Evolutionary conservation across 1,140 invertebrate genomes (phyloP).

Genomic region (Micrasema minimum): DNA sequence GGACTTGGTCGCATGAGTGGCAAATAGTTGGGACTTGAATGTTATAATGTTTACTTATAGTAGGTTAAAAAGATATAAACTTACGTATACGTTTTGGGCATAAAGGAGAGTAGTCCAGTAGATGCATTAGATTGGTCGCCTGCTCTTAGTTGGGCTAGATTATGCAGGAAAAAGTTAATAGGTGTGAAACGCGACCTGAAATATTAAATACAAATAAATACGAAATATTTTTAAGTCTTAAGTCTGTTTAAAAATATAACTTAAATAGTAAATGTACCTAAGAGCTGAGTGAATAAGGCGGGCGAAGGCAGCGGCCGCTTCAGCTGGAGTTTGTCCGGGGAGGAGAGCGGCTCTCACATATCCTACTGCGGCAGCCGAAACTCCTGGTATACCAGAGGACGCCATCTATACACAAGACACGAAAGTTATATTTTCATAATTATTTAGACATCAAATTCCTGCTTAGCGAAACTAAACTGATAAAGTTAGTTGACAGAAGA

Average conservation of each 20-base stretch:
- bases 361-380: constrained; percentile 89
- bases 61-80: too few species aligned
- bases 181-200: constrained; percentile 82
- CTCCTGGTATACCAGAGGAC: constrained; percentile 92
- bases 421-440: too few species aligned
- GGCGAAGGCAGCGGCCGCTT: constrained; percentile 93
- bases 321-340: constrained; percentile 89
- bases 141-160: constrained; percentile 93
- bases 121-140: constrained; percentile 83
- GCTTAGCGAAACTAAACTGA: too few species aligned
- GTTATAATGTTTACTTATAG: too few species aligned
- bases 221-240: not conserved
- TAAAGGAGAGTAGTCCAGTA: constrained; percentile 86
- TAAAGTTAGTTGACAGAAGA: too few species aligned
- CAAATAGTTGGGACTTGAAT: too few species aligned
- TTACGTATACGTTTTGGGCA: constrained; percentile 93
- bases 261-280: constrained; percentile 67
- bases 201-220: constrained; percentile 18
- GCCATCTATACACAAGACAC: constrained; percentile 77
- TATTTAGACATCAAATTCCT: too few species aligned
- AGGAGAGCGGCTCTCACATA: constrained; percentile 93
- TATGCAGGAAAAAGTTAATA: constrained; percentile 98
- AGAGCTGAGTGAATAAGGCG: constrained; percentile 90
- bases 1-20: too few species aligned
- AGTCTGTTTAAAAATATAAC: too few species aligned